phyloP scores from a whole-genome alignment of 23 tunicate species.

The Ascidia mentula region DNA sequence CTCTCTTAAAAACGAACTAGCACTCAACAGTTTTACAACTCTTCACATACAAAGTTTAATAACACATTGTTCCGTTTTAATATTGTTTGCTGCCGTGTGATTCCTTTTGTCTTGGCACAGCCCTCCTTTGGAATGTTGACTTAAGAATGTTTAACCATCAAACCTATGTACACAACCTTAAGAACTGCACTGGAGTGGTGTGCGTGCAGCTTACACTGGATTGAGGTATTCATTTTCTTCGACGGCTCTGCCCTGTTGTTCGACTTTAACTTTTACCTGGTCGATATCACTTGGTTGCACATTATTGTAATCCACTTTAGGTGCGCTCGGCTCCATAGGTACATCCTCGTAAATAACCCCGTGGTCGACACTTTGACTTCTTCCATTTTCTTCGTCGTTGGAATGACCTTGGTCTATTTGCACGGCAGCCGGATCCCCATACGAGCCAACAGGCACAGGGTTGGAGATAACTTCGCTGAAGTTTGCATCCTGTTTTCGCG shows the following conservation, averaged over 20 bases:
- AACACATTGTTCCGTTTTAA: too few species aligned
- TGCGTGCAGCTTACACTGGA: not conserved
- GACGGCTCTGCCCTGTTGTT: not conserved
- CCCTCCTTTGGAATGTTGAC: too few species aligned
- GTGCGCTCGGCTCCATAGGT: conserved; percentile 4
- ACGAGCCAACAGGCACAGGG: not conserved
- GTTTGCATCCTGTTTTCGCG: not conserved
- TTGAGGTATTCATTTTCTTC: not conserved
- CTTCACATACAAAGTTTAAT: too few species aligned
- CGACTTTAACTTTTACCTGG: not conserved
- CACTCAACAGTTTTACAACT: too few species aligned
- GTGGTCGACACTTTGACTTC: not conserved
- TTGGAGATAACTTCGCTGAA: not conserved
- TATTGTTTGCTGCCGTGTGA: too few species aligned
- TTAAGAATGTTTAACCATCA: not conserved
- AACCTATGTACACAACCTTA: not conserved
- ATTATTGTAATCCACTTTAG: not conserved
- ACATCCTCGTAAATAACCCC: not conserved
- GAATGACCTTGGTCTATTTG: not conserved
- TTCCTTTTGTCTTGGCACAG: too few species aligned
- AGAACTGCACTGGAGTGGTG: not conserved
- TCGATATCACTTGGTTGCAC: not conserved
- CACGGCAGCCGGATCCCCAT: not conserved
- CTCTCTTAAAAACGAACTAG: too few species aligned
- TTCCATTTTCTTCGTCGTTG: not conserved